Evolutionary conservation across 1,140 invertebrate genomes (phyloP), one percentile per base, ranked within the genome.

Genomic region (Zaprionus kolodkinae): DNA sequence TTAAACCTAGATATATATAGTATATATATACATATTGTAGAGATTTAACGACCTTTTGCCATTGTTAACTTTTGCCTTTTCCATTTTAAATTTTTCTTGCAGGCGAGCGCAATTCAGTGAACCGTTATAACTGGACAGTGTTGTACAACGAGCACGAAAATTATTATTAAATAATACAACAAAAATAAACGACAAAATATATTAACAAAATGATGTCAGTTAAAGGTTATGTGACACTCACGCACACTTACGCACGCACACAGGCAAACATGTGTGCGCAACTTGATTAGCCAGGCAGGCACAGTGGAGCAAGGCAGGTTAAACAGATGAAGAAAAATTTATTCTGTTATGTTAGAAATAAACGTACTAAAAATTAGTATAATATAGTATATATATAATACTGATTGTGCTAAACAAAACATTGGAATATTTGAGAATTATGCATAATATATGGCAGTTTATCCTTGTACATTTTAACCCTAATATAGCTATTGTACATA

Each of bases 161-260:
- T 62, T 35, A 35, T 66, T 66, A 56, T 66, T 66, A 72, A 56
- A 56, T 60, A 64, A 63, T 12, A 50, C n/a, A 63, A 55, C 52
- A 50, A 60, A 38, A 52, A 60, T 27, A 64, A 59, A 56, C 36
- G 35, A 72, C 56, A 27, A 71, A 36, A 78, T 71, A 77, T 67
- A 70, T 72, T 78, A 87, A 78, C 85, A 77, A 73, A 74, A 73
- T 81, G 73, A 88, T 87, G 84, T 87, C 84, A 87, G 74, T 79
- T 77, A 55, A 76, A 81, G 64, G 70, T 84, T 77, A 52, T 79
- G 71, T 76, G 55, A 60, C 70, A 57, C 45, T 61, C 61, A 75
- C 50, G 35, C 76, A 79, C 72, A 75, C 67, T 81, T 38, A 35
- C 66, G 64, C 45, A 35, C 66, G 64, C 60, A 38, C 30, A 17